These are phyloP conservation scores for Rugalucina vietnamica DNA, from an alignment of 2,888 invertebrate species.

Conservation along the genomic window DNA sequence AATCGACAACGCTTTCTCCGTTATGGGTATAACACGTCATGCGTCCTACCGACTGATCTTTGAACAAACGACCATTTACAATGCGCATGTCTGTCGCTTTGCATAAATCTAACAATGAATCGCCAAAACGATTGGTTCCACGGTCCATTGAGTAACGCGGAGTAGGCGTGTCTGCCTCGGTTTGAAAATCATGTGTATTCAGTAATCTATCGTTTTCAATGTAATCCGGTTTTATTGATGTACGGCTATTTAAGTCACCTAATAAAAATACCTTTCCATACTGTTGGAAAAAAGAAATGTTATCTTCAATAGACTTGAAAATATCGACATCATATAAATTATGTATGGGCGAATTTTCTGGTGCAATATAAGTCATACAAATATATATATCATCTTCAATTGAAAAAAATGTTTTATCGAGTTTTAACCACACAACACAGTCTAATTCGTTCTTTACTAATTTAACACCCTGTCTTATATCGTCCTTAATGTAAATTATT, in stretches of 20 bases:
- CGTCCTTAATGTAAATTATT: background rate
- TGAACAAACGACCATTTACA: background rate
- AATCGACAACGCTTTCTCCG: background rate
- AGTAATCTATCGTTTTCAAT: background rate
- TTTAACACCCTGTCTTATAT: background rate
- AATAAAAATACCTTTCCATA: background rate
- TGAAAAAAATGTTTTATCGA: background rate
- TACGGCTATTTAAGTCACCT: no score
- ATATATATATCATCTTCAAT: background rate
- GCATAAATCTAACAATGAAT: background rate
- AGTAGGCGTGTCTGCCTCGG: background rate
- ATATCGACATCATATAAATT: constrained; percentile 7
- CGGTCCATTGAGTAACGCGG: background rate
- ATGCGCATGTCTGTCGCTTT: background rate
- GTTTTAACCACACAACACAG: background rate
- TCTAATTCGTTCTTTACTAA: background rate
- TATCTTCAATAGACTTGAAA: background rate
- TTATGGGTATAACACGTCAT: background rate
- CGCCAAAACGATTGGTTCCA: background rate
- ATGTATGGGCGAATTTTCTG: constrained; percentile 11
- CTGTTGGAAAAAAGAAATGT: background rate
- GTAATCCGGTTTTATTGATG: background rate
- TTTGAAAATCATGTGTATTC: background rate
- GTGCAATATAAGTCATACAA: constrained; percentile 18
- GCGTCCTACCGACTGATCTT: background rate